Evolutionary conservation across 35 echinoderm and acorn worm species (phyloP), one percentile per base, ranked within the genome.

Genomic region (Diadema setosum): DNA sequence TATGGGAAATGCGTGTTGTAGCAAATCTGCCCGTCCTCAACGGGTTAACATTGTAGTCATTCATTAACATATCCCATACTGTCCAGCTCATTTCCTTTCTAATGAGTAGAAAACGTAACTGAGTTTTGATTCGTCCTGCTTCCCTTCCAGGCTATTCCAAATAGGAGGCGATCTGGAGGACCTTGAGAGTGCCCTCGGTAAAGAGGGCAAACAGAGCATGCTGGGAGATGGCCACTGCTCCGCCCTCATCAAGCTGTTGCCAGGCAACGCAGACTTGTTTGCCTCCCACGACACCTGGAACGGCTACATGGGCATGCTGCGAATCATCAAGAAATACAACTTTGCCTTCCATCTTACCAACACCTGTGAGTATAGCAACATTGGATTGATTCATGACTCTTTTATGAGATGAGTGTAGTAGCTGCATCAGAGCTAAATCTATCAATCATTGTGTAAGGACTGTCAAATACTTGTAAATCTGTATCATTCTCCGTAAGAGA

Each of bases 311-410:
- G 75, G 46, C 15, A 97, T 97, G 95, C 65, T 97, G 4, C 40
- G 87, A 24, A 82, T 91, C 31, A 74, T 97, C 9, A 97, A 97
- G 67, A 97, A 97, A 42, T 97, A 97, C 83, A 75, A 94, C 60
- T 82, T 97, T 39, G 87, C 58, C 0, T 97, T 89, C 58, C 81
- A 80, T 32, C 81, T 58, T 8, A 83, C 67, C 45, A 46, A 85
- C 46, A 67, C 41, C 9, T 88, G 90, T 92, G 58, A 91, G 87
- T 90, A n/a, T n/a, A n/a, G n/a, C n/a, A n/a, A n/a, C n/a, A n/a
- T n/a, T n/a, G n/a, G n/a, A n/a, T n/a, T n/a, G n/a, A n/a, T n/a
- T n/a, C n/a, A n/a, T n/a, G n/a, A n/a, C n/a, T n/a, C n/a, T n/a
- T n/a, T n/a, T n/a, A n/a, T n/a, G n/a, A n/a, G n/a, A n/a, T n/a